phyloP scores from a whole-genome alignment of 2,797 vertebrate genomes.

The Carapus acus region DNA sequence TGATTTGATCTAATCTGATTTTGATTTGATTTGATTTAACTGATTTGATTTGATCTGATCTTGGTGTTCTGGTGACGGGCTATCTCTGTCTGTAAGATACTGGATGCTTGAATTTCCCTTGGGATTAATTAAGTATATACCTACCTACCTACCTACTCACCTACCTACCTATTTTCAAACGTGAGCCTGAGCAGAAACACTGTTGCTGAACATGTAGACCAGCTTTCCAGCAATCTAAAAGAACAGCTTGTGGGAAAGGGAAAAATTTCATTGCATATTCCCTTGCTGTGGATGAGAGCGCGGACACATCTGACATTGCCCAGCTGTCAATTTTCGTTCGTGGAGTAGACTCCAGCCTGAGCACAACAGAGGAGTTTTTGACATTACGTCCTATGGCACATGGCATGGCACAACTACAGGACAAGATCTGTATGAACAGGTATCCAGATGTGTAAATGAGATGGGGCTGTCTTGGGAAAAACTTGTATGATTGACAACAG shows the following conservation, averaged over 20 bases:
- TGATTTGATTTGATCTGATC: too few species aligned
- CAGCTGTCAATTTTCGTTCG: conserved; percentile 22
- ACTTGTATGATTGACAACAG: conserved; percentile 15
- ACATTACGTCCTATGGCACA: not conserved
- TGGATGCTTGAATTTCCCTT: too few species aligned
- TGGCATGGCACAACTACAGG: conserved; percentile 20
- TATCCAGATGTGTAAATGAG: conserved; percentile 4
- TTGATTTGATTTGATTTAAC: too few species aligned
- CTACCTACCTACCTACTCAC: too few species aligned
- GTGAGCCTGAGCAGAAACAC: conserved; percentile 17
- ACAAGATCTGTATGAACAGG: conserved; percentile 14
- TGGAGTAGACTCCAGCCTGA: conserved; percentile 9
- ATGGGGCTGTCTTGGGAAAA: conserved; percentile 16
- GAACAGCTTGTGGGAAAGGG: too few species aligned
- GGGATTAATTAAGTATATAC: conserved; percentile 6
- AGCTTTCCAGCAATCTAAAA: too few species aligned
- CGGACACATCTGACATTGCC: conserved; percentile 22
- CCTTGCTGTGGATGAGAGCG: too few species aligned
- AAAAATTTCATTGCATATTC: too few species aligned
- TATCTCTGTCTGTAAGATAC: too few species aligned
- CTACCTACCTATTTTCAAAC: too few species aligned
- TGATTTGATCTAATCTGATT: too few species aligned
- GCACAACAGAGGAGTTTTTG: conserved; percentile 1
- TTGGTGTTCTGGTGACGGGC: too few species aligned
- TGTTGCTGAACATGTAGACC: not conserved